Conservation (phyloP, 2,113 vertebrate genomes). For the Colossoma macropomum region DNA sequence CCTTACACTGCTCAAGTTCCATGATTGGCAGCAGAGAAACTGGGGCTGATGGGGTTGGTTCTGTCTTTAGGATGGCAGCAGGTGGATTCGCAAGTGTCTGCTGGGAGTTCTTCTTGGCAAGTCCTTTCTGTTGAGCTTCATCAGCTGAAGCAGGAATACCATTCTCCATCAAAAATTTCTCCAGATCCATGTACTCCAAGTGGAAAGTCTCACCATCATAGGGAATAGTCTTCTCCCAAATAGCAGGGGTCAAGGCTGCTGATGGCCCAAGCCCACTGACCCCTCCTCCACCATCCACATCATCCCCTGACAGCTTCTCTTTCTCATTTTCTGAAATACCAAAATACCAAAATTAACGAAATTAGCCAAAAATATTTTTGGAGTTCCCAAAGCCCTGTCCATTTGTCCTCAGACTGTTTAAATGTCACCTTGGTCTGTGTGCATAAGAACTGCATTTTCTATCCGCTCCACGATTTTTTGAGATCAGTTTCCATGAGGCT, state of each 20-base stretch:
- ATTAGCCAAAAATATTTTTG: too few relatives aligned
- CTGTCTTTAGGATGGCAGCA: background rate
- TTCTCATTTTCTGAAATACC: slow-evolving; percentile 73
- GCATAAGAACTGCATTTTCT: too few relatives aligned
- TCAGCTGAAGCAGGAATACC: slow-evolving; percentile 83
- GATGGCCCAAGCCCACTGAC: slow-evolving; percentile 82
- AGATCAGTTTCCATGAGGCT: too few relatives aligned
- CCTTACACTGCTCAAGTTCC: slow-evolving; percentile 67
- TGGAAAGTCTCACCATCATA: slow-evolving; percentile 94
- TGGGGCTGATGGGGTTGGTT: slow-evolving; percentile 8
- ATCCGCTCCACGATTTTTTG: too few relatives aligned
- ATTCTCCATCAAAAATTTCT: slow-evolving; percentile 96
- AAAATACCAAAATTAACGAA: too few relatives aligned
- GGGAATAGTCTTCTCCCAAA: slow-evolving; percentile 95
- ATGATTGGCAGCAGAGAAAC: slow-evolving; percentile 65
- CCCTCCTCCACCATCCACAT: slow-evolving; percentile 53
- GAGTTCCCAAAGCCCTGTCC: too few relatives aligned
- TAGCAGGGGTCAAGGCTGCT: slow-evolving; percentile 92
- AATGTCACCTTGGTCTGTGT: too few relatives aligned
- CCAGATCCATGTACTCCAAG: slow-evolving; percentile 98
- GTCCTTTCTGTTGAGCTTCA: slow-evolving; percentile 54
- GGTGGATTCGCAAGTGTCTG: slow-evolving; percentile 33
- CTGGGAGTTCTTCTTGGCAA: slow-evolving; percentile 1
- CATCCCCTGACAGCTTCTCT: slow-evolving; percentile 69
- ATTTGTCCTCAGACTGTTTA: too few relatives aligned